phyloP scores from a whole-genome alignment of 2,888 invertebrate genomes.

The Cremastinae sp. region DNA sequence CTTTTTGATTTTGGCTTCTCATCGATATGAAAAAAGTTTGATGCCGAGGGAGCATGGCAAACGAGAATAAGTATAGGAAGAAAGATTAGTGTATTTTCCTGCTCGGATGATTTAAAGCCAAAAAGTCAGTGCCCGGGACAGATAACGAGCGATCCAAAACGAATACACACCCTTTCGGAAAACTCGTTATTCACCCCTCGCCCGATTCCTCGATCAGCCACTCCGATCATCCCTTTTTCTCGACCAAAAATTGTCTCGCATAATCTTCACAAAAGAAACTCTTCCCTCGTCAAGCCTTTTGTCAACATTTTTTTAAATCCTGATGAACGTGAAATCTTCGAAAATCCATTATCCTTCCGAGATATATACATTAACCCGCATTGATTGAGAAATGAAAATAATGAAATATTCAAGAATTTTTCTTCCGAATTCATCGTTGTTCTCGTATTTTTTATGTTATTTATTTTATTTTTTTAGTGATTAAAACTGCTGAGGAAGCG shows the following conservation, averaged over 20 bases:
- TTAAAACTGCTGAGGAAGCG: slow-evolving; percentile 14
- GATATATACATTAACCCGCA: too few species aligned
- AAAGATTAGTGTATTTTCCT: background rate
- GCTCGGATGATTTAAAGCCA: slow-evolving; percentile 45
- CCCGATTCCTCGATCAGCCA: slow-evolving; percentile 3
- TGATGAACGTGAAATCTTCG: too few species aligned
- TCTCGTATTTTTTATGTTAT: too few species aligned
- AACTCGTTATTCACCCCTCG: slow-evolving; percentile 63
- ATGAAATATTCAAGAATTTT: too few species aligned
- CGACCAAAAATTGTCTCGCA: slow-evolving; percentile 40
- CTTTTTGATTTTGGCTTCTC: slow-evolving; percentile 59
- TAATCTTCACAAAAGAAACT: slow-evolving; percentile 39
- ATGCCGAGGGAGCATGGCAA: background rate
- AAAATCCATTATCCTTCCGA: slow-evolving; percentile 22
- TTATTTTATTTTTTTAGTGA: slow-evolving; percentile 1
- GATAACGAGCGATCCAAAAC: slow-evolving; percentile 57
- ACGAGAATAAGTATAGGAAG: too few species aligned
- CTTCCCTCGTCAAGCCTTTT: slow-evolving; percentile 25
- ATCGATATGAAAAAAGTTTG: slow-evolving; percentile 45
- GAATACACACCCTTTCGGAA: slow-evolving; percentile 37
- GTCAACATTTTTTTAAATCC: background rate
- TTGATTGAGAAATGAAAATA: too few species aligned
- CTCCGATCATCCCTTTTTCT: slow-evolving; percentile 33
- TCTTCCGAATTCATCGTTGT: too few species aligned
- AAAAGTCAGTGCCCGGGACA: slow-evolving; percentile 56